These are phyloP conservation scores for Oxystoma pomonae DNA, from an alignment of 2,888 invertebrate species.

Conservation along the genomic window DNA sequence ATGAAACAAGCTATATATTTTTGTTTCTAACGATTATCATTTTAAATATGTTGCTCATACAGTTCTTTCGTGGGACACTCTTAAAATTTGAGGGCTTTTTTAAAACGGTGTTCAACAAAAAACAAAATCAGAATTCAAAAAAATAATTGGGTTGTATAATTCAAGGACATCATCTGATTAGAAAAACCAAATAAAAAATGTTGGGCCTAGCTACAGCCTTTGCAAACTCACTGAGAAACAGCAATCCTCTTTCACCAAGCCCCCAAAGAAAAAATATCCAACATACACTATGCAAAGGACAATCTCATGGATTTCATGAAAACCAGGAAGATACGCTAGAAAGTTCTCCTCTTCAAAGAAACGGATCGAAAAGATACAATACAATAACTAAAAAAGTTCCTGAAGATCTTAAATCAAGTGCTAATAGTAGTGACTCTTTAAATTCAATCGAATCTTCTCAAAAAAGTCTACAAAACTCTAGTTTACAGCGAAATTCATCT, in stretches of 20 bases:
- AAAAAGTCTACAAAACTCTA: slow-evolving; percentile 12
- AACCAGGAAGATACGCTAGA: slow-evolving; percentile 46
- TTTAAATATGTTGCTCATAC: too few species aligned
- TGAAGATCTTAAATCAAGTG: slow-evolving; percentile 11
- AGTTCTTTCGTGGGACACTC: too few species aligned
- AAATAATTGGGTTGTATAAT: too few species aligned
- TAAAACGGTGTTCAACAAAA: too few species aligned
- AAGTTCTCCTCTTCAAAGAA: slow-evolving; percentile 43
- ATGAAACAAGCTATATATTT: too few species aligned
- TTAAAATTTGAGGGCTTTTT: too few species aligned
- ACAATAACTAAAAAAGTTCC: slow-evolving; percentile 40
- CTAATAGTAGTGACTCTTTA: slow-evolving; percentile 31
- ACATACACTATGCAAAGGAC: slow-evolving; percentile 72
- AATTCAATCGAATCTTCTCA: slow-evolving; percentile 14
- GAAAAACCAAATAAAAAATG: too few species aligned
- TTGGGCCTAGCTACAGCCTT: slow-evolving; percentile 46
- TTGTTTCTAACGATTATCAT: too few species aligned
- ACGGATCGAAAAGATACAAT: slow-evolving; percentile 51
- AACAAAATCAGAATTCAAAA: too few species aligned
- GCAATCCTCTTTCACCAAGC: slow-evolving; percentile 43
- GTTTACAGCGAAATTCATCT: slow-evolving; percentile 29
- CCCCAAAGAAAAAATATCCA: slow-evolving; percentile 49
- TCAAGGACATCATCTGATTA: too few species aligned
- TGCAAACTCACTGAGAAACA: slow-evolving; percentile 56
- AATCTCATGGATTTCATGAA: slow-evolving; percentile 67